Conservation (phyloP, 2,888 invertebrate genomes). For the Timema podura region DNA sequence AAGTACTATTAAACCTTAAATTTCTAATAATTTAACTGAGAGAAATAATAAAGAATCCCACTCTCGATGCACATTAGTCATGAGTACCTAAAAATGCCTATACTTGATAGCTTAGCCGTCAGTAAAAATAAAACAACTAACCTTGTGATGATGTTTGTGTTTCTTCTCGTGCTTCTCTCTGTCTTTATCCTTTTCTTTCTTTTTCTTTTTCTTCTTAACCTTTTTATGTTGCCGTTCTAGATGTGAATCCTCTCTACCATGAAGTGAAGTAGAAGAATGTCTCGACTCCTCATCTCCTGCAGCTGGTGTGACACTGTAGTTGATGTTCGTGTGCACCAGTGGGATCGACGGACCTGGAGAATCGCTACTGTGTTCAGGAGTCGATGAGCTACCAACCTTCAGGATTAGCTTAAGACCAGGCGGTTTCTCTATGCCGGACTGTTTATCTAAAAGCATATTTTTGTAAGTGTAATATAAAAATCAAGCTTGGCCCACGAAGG, state of each 20-base stretch:
- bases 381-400: slow-evolving; percentile 66
- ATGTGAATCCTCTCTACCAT: slow-evolving; percentile 31
- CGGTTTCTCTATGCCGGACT: slow-evolving; percentile 45
- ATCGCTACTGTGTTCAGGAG: slow-evolving; percentile 58
- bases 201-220: slow-evolving; percentile 75
- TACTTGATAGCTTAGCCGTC: too few relatives aligned
- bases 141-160: slow-evolving; percentile 67
- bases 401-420: slow-evolving; percentile 65
- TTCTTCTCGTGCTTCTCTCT: slow-evolving; percentile 61
- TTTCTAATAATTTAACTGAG: too few relatives aligned
- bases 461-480: too few relatives aligned
- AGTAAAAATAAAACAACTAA: too few relatives aligned
- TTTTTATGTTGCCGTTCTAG: slow-evolving; percentile 58
- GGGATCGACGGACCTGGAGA: slow-evolving; percentile 43
- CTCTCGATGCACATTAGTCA: too few relatives aligned
- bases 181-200: slow-evolving; percentile 56
- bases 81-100: too few relatives aligned
- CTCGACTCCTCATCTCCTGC: slow-evolving; percentile 42
- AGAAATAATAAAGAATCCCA: too few relatives aligned
- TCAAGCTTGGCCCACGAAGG: too few relatives aligned
- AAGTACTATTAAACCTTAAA: too few relatives aligned
- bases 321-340: slow-evolving; percentile 26
- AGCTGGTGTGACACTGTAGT: slow-evolving; percentile 38
- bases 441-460: slow-evolving; percentile 29
- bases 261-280: slow-evolving; percentile 41